These are phyloP conservation scores for Macrotus californicus DNA, from an alignment of 2,113 vertebrate genomes.

Conservation along the genomic window DNA sequence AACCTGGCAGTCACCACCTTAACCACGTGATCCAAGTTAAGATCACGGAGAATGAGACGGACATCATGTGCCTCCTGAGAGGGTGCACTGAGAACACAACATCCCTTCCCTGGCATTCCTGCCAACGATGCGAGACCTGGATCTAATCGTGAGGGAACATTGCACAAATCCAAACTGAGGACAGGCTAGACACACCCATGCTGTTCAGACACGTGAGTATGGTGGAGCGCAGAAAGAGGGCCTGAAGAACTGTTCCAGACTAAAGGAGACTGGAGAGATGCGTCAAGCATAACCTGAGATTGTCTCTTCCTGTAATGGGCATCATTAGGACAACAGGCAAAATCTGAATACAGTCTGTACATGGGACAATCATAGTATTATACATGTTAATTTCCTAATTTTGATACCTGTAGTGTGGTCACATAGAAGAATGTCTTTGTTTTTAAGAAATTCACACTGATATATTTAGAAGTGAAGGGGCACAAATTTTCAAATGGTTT, in stretches of 20 bases:
- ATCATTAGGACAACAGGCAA: neutral
- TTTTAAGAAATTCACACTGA: neutral
- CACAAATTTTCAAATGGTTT: neutral
- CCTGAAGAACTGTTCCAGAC: neutral
- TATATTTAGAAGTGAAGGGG: neutral
- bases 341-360: neutral
- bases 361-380: neutral
- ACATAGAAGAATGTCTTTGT: neutral
- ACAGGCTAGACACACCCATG: neutral
- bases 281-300: neutral
- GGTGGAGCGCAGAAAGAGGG: neutral
- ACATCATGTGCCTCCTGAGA: neutral
- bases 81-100: neutral
- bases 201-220: neutral
- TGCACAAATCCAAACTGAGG: neutral
- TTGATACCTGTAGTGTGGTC: neutral
- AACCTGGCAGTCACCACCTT: neutral
- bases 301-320: neutral
- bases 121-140: neutral
- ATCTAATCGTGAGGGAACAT: neutral
- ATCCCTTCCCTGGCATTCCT: neutral
- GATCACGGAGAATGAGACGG: neutral
- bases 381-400: neutral
- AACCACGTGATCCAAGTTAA: neutral
- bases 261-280: neutral